Evolutionary conservation across 2,113 vertebrate genomes (phyloP).

Genomic region (Fregetta grallaria): DNA sequence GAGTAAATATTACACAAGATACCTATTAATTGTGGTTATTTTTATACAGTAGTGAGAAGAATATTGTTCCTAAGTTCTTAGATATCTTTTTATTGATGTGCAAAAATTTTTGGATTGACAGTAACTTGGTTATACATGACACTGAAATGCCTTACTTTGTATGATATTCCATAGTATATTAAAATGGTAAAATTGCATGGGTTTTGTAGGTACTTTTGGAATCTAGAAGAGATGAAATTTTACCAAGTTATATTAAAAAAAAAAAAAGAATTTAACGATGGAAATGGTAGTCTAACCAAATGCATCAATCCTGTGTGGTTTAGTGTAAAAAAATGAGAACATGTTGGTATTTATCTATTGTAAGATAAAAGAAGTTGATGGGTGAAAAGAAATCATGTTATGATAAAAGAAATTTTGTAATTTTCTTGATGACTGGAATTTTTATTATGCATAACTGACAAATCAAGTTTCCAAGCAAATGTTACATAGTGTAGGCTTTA

Average conservation of each 20-base stretch:
- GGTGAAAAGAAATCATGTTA: constrained; percentile 93
- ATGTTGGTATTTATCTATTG: constrained; percentile 88
- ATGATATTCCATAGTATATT: constrained; percentile 95
- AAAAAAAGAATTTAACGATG: constrained; percentile 84
- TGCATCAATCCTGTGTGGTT: constrained; percentile 88
- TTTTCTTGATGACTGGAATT: constrained; percentile 91
- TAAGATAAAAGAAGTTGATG: constrained; percentile 85
- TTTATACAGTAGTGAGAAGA: constrained; percentile 89
- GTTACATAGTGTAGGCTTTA: constrained; percentile 95
- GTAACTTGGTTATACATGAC: constrained; percentile 96
- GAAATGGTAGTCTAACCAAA: constrained; percentile 87
- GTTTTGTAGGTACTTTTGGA: constrained; percentile 92
- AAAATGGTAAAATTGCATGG: constrained; percentile 93
- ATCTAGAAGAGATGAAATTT: constrained; percentile 87
- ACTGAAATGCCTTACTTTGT: constrained; percentile 99
- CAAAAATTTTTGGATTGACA: constrained; percentile 90
- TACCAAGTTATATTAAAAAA: constrained; percentile 87
- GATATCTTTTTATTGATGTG: constrained; percentile 93
- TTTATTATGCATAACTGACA: constrained; percentile 94
- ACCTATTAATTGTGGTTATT: constrained; percentile 90
- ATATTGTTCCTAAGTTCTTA: constrained; percentile 90
- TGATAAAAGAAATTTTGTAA: constrained; percentile 89
- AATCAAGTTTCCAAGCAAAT: constrained; percentile 92
- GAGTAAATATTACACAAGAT: constrained; percentile 90
- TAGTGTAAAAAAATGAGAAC: constrained; percentile 86